A percentile compares a stretch with the other conserved stretches of the same genome.
phyloP scores from a whole-genome alignment of 1,140 invertebrate genomes.

The Catajapyx aquilonaris region DNA sequence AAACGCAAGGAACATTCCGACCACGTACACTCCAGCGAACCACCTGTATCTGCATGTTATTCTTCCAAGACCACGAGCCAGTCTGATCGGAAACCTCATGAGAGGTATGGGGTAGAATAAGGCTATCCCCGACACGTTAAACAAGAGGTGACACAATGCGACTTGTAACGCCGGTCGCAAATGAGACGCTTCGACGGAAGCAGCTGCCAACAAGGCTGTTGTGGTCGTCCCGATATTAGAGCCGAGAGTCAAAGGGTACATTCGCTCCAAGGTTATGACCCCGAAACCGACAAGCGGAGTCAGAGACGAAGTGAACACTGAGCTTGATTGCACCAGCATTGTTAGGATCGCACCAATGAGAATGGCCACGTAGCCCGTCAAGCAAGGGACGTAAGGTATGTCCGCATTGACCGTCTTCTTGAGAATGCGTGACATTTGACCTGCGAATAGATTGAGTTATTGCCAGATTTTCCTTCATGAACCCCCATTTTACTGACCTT shows the following conservation, averaged over 20 bases:
- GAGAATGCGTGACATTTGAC: no score
- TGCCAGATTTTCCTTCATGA: no score
- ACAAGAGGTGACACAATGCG: constrained; percentile 37
- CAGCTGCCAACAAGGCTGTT: constrained; percentile 29
- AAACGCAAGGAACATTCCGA: constrained; percentile 28
- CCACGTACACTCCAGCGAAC: constrained; percentile 33
- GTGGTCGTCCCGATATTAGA: constrained; percentile 40
- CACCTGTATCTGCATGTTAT: constrained; percentile 30
- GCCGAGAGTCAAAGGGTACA: constrained; percentile 37
- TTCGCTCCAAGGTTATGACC: constrained; percentile 31
- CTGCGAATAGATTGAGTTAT: no score
- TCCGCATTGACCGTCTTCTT: constrained; percentile 32
- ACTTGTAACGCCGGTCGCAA: constrained; percentile 29
- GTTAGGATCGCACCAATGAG: constrained; percentile 32
- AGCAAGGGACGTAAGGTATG: constrained; percentile 22
- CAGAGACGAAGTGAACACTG: constrained; percentile 38
- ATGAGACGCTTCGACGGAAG: constrained; percentile 20
- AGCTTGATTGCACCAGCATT: constrained; percentile 36
- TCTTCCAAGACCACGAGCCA: constrained; percentile 28
- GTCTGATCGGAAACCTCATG: constrained; percentile 28
- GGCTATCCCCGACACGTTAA: constrained; percentile 39
- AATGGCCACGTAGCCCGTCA: constrained; percentile 32
- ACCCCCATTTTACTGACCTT: no score
- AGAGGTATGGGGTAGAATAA: constrained; percentile 36
- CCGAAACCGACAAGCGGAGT: constrained; percentile 39